Base-by-base conservation (phyloP, 1,140 invertebrate genomes). In the Xylocopa sonorina region DNA sequence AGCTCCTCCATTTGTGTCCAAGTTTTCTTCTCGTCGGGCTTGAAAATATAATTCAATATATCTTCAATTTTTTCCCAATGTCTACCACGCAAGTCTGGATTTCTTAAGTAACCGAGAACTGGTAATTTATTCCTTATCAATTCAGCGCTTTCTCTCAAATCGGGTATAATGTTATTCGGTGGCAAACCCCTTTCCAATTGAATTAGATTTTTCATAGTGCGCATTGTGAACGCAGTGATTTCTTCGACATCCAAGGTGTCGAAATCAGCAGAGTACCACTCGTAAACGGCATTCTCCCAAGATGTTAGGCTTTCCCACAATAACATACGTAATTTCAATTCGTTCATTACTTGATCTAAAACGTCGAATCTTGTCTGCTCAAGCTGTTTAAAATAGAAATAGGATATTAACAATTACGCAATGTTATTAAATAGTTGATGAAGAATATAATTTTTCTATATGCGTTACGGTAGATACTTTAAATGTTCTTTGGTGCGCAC, bases 31-130 rank as follows among this genome's bases (percentile, higher is more conserved):
- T 95, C 94, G 50, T 97, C 95, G 0, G 95, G 94, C 73, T 94
- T 95, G 83, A 98, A 95, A 77, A 95, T 95, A 34, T 95, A 94
- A 78, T 95, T 94, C 0, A 98, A 90, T 29, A 97, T 91, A 7
- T 95, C 94, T 73, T 97, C 97, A 24, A 98, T 96, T 87, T 95
- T 95, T 3, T 95, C 92, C 97, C 97, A 98, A 89, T 98, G 97
- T 2, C 97, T 95, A 46, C 94, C 92, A 78, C 95, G 94, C 46
- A 97, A 88, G 24, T 95, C 94, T 14, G 96, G 96, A 91, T 97
- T 97, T 64, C 96, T 94, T 24, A 98, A 89, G 71, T 95, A 96
- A 12, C 94, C 94, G 71, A 97, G 95, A 29, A 96, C 94, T 4
- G 96, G 95, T 57, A 98, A 89, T 95, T 95, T 97, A 78, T 95